Conservation (phyloP, 2,113 vertebrate genomes). For the Paradisaea rubra region DNA sequence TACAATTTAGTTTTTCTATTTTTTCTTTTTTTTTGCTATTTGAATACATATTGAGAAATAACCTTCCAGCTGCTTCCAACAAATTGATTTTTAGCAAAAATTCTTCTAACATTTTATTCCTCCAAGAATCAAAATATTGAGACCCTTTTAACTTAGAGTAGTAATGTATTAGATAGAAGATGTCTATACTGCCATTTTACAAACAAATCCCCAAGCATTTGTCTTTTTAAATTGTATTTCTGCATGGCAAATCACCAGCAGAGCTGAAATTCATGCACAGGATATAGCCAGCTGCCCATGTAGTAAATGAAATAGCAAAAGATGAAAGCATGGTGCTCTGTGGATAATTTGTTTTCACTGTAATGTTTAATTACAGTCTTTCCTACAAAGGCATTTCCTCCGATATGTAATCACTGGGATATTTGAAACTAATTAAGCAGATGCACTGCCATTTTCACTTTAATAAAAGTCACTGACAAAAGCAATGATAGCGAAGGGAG, state of each 20-base stretch:
- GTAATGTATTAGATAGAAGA: background rate
- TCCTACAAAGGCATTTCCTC: slow-evolving; percentile 59
- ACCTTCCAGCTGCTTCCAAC: background rate
- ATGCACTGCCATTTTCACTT: slow-evolving; percentile 65
- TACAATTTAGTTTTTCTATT: background rate
- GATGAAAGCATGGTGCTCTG: slow-evolving; percentile 48
- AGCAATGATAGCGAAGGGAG: slow-evolving; percentile 21
- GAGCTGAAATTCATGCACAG: background rate
- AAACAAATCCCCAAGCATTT: background rate
- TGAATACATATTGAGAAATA: background rate
- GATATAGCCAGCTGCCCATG: slow-evolving; percentile 53
- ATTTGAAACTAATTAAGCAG: slow-evolving; percentile 69
- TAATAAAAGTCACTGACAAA: slow-evolving; percentile 59
- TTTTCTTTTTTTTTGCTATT: background rate
- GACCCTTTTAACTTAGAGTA: background rate
- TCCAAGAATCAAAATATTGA: background rate
- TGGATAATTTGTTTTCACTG: slow-evolving; percentile 66
- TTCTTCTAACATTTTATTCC: background rate
- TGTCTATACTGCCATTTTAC: background rate
- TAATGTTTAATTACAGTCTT: slow-evolving; percentile 75
- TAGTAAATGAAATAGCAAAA: slow-evolving; percentile 51
- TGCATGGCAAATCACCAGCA: slow-evolving; percentile 17
- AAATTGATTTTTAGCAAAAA: background rate
- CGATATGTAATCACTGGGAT: slow-evolving; percentile 66
- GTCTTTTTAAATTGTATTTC: slow-evolving; percentile 50